A percentile compares a stretch with the other conserved stretches of the same genome.
Evolutionary conservation across 2,113 vertebrate species (phyloP).

Genomic region (Struthio camelus): DNA sequence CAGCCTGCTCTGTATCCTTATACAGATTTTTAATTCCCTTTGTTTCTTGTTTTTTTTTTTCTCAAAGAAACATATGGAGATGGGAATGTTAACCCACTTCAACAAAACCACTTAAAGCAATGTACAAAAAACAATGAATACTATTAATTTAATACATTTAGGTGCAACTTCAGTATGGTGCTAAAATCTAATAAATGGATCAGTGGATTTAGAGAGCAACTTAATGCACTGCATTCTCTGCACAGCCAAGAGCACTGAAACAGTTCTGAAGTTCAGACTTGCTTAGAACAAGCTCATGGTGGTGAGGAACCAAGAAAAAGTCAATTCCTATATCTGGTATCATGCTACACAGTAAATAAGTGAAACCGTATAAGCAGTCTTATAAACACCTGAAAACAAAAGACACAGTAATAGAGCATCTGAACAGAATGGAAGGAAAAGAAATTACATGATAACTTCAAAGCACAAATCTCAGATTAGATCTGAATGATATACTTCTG

Average conservation of each 20-base stretch:
- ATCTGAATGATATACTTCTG: not conserved
- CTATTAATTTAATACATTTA: not conserved
- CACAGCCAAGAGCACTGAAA: not conserved
- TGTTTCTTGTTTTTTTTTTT: not conserved
- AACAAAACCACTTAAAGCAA: not conserved
- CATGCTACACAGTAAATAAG: not conserved
- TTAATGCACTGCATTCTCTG: not conserved
- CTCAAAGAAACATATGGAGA: not conserved
- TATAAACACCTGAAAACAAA: slow-evolving; percentile 4
- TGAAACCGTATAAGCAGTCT: not conserved
- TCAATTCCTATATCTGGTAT: not conserved
- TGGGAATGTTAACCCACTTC: not conserved
- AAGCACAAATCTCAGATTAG: slow-evolving; percentile 23
- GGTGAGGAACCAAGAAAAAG: not conserved
- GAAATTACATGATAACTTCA: not conserved
- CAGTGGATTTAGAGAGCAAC: not conserved
- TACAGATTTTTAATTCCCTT: not conserved
- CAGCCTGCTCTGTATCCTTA: not conserved
- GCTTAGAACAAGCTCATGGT: not conserved
- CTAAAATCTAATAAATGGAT: not conserved
- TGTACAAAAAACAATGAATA: not conserved
- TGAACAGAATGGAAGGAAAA: slow-evolving; percentile 17
- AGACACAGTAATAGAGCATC: not conserved
- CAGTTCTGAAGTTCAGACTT: not conserved
- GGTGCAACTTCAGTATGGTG: not conserved